These are phyloP conservation scores for Erpetoichthys calabaricus DNA, from an alignment of 2,797 vertebrate genomes.

Conservation along the genomic window DNA sequence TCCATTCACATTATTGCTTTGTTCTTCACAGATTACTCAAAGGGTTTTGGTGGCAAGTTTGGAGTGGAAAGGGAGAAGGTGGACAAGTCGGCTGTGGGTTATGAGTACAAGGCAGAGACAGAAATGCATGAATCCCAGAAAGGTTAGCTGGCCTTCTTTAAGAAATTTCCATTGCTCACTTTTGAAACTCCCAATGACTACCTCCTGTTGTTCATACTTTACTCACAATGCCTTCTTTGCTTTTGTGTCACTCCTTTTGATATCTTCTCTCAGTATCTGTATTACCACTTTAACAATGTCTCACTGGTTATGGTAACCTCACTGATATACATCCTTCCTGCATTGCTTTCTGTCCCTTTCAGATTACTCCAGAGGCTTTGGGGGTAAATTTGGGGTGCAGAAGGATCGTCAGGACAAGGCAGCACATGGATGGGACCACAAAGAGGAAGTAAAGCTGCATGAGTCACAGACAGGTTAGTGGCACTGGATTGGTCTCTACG, in stretches of 20 bases:
- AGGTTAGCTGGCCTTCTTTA: constrained; percentile 35
- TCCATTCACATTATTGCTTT: neutral
- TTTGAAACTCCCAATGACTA: too few species aligned
- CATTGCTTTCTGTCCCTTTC: too few species aligned
- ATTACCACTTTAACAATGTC: too few species aligned
- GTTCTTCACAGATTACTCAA: constrained; percentile 50
- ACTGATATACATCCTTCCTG: too few species aligned
- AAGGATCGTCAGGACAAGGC: constrained; percentile 79
- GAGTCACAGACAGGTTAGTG: constrained; percentile 34
- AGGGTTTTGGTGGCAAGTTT: constrained; percentile 74
- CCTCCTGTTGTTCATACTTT: too few species aligned
- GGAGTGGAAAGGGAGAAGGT: constrained; percentile 68
- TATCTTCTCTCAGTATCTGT: too few species aligned
- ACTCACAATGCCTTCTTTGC: too few species aligned
- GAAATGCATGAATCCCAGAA: constrained; percentile 77
- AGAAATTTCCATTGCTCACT: too few species aligned
- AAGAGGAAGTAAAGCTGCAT: constrained; percentile 28
- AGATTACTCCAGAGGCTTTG: constrained; percentile 60
- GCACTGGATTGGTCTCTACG: neutral
- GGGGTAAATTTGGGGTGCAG: constrained; percentile 83
- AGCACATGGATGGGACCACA: constrained; percentile 36
- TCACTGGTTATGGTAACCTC: too few species aligned
- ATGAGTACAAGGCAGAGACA: constrained; percentile 64
- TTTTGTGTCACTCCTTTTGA: too few species aligned
- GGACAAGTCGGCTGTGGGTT: constrained; percentile 71